These are phyloP conservation scores for Martes martes DNA, from an alignment of 2,113 vertebrate species.

Conservation along the genomic window DNA sequence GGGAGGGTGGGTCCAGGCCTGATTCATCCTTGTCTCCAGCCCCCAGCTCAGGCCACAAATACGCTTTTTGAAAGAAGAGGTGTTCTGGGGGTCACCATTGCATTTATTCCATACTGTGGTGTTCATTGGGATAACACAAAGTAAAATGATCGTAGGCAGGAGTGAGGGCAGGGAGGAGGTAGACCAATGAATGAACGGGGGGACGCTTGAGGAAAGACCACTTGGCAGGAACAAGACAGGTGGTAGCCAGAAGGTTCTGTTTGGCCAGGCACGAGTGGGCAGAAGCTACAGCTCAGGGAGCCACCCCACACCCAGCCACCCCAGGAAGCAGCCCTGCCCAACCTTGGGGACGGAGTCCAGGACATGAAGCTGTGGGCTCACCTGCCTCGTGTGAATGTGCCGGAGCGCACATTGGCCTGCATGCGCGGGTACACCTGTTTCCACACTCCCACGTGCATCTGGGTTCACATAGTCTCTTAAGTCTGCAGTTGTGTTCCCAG, in stretches of 20 bases:
- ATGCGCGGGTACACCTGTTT: not conserved
- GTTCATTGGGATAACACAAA: not conserved
- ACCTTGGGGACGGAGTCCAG: not conserved
- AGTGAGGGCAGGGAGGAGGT: not conserved
- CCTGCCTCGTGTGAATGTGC: not conserved
- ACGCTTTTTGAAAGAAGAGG: not conserved
- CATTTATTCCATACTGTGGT: not conserved
- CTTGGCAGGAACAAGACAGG: not conserved
- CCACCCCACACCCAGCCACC: not conserved
- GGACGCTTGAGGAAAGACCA: not conserved
- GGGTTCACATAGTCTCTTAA: not conserved
- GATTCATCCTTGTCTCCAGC: not conserved
- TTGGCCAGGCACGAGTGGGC: not conserved
- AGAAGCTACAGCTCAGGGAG: not conserved
- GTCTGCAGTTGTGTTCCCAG: not conserved
- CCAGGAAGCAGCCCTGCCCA: not conserved
- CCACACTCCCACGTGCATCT: not conserved
- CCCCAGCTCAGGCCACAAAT: not conserved
- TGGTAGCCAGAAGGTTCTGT: not conserved
- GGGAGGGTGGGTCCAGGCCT: not conserved
- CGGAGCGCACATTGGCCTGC: not conserved
- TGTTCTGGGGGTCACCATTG: not conserved
- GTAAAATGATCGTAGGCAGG: not conserved
- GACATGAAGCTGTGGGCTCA: not conserved
- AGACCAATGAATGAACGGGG: not conserved